A percentile compares a stretch with the other conserved stretches of the same genome.
Evolutionary conservation across 2,888 invertebrate genomes (phyloP).

Genomic region (Drosophila testacea): DNA sequence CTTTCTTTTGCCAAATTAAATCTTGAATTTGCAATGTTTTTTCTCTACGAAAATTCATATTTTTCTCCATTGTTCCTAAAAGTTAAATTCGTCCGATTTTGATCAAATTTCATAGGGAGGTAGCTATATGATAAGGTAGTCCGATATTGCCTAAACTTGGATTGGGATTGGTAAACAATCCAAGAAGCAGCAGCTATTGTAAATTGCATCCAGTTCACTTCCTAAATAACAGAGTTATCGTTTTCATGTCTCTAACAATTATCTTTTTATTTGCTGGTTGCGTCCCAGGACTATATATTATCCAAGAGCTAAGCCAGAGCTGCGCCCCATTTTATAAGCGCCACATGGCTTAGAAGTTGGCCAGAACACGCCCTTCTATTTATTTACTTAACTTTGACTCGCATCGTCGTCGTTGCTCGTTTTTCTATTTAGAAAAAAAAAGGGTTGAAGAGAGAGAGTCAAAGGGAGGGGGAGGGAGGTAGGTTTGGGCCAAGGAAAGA

Average conservation of each 20-base stretch:
- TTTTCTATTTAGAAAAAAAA: not conserved
- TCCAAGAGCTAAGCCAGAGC: constrained; percentile 16
- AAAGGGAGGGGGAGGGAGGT: not conserved
- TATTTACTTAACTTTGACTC: constrained; percentile 56
- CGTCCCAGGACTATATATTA: not conserved
- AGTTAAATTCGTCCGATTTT: too few species aligned
- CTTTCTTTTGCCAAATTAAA: too few species aligned
- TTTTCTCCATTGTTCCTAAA: too few species aligned
- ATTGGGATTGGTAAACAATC: not conserved
- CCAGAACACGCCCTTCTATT: constrained; percentile 69
- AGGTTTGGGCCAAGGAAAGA: constrained; percentile 55
- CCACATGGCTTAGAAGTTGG: constrained; percentile 5
- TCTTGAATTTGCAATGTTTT: too few species aligned
- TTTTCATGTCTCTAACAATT: constrained; percentile 1
- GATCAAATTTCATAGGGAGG: too few species aligned
- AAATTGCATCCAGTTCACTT: not conserved
- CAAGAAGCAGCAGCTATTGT: not conserved
- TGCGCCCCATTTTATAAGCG: constrained; percentile 48
- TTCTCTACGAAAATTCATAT: too few species aligned
- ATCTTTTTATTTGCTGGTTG: constrained; percentile 4
- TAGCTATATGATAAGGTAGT: too few species aligned
- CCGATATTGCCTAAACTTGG: too few species aligned
- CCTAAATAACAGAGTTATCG: not conserved
- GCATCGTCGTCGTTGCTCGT: constrained; percentile 36
- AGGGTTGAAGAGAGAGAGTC: not conserved